A percentile compares a stretch with the other conserved stretches of the same genome.
phyloP scores from a whole-genome alignment of 2,888 invertebrate genomes.

The Ellobium chinense region DNA sequence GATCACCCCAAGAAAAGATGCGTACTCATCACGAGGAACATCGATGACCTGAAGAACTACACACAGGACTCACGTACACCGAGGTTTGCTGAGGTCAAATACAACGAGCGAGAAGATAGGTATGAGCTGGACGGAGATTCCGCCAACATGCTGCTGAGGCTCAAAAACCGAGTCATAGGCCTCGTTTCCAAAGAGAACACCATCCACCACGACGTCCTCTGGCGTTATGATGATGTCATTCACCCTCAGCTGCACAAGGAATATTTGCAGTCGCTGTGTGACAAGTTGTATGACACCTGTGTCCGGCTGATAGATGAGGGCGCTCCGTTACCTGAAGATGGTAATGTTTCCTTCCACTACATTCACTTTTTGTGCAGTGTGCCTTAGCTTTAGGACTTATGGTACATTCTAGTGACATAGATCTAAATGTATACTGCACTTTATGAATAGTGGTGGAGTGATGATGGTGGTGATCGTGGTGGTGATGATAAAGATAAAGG shows the following conservation, averaged over 20 bases:
- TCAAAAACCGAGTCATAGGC: slow-evolving; percentile 60
- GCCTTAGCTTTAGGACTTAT: not conserved
- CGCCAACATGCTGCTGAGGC: slow-evolving; percentile 56
- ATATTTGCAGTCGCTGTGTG: slow-evolving; percentile 67
- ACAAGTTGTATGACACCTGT: slow-evolving; percentile 55
- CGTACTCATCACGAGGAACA: slow-evolving; percentile 69
- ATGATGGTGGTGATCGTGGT: too few species aligned
- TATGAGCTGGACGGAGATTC: slow-evolving; percentile 60
- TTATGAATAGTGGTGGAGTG: too few species aligned
- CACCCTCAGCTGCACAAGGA: slow-evolving; percentile 69
- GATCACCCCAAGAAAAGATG: slow-evolving; percentile 61
- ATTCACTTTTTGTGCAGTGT: not conserved
- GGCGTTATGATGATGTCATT: slow-evolving; percentile 76
- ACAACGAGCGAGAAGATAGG: slow-evolving; percentile 61
- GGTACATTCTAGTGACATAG: too few species aligned
- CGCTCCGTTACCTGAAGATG: slow-evolving; percentile 49
- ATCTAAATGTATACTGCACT: too few species aligned
- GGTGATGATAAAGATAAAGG: too few species aligned
- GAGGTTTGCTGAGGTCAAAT: slow-evolving; percentile 68
- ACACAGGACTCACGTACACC: slow-evolving; percentile 48
- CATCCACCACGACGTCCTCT: slow-evolving; percentile 69
- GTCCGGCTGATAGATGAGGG: slow-evolving; percentile 59
- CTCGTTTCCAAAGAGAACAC: slow-evolving; percentile 60
- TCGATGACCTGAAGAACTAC: slow-evolving; percentile 77
- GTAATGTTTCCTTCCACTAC: not conserved